Evolutionary conservation across 2,888 invertebrate genomes (phyloP), one percentile per base, ranked within the genome.

Genomic region (Dicycla oo): DNA sequence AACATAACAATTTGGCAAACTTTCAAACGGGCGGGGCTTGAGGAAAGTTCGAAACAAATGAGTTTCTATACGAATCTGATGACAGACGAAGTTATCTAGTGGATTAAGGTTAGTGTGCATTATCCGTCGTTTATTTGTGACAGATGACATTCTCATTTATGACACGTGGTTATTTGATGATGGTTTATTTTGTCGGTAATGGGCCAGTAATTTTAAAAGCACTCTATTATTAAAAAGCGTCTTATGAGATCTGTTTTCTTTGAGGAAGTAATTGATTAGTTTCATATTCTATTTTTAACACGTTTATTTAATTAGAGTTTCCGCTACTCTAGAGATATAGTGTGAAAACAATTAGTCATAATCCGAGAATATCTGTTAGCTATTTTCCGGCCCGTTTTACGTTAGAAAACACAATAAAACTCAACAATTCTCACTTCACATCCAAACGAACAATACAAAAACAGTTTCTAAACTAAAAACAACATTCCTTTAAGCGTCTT

Each of bases 1-100:
- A 60, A 71, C 75, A 72, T 84, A 88, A 91, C 88, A 90, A 93
- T 94, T 95, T 95, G 95, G 95, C 94, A 94, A 91, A 87, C 88
- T 86, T 86, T 93, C 94, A 94, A 85, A 93, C 89, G 87, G 95
- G 95, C 93, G 94, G 88, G 89, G 92, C 89, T 85, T 90, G 67
- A 79, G 83, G 86, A 87, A 89, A 80, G 51, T 81, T 82, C 53
- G 53, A 74, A 82, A 74, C 81, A 81, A 83, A 81, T 80, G 63
- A 73, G 63, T 73, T 65, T 73, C 73, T 74, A 75, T 75, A 80
- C 54, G 64, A 61, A 75, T 64, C 38, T 38, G 56, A 45, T 75
- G 84, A 78, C 75, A 75, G 58, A 47, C 58, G 68, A 66, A 73
- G 60, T 71, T 69, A 67, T 77, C 63, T 67, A 40, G 18, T 57